Evolutionary conservation across 2,113 vertebrate species (phyloP).

Genomic region (Picathartes gymnocephalus): DNA sequence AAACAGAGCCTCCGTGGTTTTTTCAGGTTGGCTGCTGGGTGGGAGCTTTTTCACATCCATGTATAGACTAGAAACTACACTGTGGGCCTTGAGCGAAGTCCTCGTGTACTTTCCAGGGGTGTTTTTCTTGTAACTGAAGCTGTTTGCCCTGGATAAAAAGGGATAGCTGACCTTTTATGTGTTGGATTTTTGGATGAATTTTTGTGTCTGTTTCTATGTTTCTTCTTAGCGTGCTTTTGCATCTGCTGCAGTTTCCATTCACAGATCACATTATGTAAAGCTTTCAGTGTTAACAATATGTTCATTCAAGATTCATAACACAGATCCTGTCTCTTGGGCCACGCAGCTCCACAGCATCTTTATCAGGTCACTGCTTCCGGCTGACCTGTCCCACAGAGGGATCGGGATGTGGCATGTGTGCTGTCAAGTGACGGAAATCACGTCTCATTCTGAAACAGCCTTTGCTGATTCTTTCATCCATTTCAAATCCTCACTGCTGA

Average conservation of each 20-base stretch:
- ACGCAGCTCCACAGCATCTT: background rate
- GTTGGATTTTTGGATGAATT: background rate
- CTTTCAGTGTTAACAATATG: fast-evolving
- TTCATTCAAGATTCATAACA: background rate
- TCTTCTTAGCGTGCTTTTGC: background rate
- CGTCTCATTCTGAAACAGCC: background rate
- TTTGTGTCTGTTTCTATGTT: background rate
- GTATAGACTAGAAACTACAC: background rate
- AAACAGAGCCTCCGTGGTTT: background rate
- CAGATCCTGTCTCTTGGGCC: background rate
- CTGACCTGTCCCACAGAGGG: background rate
- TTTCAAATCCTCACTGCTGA: background rate
- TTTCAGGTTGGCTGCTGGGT: background rate
- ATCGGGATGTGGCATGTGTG: fast-evolving
- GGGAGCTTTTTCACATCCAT: background rate
- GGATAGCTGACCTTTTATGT: background rate
- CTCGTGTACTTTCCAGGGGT: background rate
- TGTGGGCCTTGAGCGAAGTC: background rate
- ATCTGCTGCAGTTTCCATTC: background rate
- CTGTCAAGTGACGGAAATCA: background rate
- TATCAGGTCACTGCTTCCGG: background rate
- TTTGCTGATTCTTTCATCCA: background rate
- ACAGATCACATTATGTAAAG: background rate
- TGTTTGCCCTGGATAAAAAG: background rate
- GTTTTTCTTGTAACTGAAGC: background rate